These are phyloP conservation scores for Alsophila aescularia DNA, from an alignment of 2,888 invertebrate genomes.

Conservation along the genomic window DNA sequence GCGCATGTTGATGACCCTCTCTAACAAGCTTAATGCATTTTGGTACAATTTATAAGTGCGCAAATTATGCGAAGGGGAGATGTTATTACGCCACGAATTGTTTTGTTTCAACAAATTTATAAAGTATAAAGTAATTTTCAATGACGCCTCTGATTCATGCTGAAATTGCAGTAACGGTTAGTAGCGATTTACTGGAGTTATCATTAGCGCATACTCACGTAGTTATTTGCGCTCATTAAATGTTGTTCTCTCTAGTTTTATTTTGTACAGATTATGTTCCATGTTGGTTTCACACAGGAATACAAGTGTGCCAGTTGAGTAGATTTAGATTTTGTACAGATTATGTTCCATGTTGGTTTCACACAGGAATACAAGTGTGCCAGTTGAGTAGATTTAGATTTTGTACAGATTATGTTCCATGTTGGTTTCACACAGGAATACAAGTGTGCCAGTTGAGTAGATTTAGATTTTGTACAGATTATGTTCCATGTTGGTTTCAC, in stretches of 20 bases:
- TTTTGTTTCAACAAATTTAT: slow-evolving; percentile 25
- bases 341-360: no score
- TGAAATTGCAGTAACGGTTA: slow-evolving; percentile 16
- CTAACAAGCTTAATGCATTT: slow-evolving; percentile 30
- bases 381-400: no score
- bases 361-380: no score
- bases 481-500: no score
- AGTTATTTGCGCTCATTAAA: slow-evolving; percentile 8
- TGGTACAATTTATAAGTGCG: slow-evolving; percentile 24
- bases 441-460: no score
- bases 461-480: no score
- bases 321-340: no score
- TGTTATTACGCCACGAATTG: slow-evolving; percentile 19
- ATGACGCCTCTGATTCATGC: slow-evolving; percentile 13
- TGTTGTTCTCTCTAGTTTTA: slow-evolving; percentile 6
- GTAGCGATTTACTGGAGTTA: slow-evolving; percentile 6
- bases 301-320: slow-evolving; percentile 5
- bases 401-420: no score
- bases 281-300: slow-evolving; percentile 9
- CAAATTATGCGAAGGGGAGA: slow-evolving; percentile 23
- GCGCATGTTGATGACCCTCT: slow-evolving; percentile 16
- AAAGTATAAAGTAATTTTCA: slow-evolving; percentile 21
- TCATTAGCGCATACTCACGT: slow-evolving; percentile 6
- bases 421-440: no score
- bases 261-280: slow-evolving; percentile 7